Conservation (phyloP, 1,140 invertebrate genomes). For the Ostrea denselamellosa region DNA sequence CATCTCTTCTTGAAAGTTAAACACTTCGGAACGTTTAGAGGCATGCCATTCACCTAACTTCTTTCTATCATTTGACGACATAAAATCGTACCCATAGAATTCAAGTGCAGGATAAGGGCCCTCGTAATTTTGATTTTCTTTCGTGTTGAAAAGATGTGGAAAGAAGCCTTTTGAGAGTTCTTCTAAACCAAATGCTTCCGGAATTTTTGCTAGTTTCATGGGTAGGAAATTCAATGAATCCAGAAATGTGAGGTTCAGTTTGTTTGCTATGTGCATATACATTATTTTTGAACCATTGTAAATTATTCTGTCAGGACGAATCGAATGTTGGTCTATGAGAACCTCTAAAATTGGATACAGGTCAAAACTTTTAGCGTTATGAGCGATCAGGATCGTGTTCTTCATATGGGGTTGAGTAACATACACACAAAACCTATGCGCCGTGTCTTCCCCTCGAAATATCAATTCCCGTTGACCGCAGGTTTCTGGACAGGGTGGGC, state of each 20-base stretch:
- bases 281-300: slow-evolving; percentile 3
- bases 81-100: too few relatives aligned
- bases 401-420: not conserved
- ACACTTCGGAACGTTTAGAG: too few relatives aligned
- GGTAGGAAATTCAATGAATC: too few relatives aligned
- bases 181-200: too few relatives aligned
- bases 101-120: too few relatives aligned
- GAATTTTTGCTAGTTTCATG: too few relatives aligned
- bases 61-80: too few relatives aligned
- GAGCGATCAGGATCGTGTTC: not conserved
- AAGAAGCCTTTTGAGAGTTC: too few relatives aligned
- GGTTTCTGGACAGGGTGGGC: not conserved
- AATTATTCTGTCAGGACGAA: not conserved
- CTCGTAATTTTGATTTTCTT: too few relatives aligned
- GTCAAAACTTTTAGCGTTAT: not conserved
- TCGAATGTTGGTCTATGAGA: not conserved
- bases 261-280: not conserved
- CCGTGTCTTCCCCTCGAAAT: not conserved
- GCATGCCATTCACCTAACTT: too few relatives aligned
- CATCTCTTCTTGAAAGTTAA: too few relatives aligned
- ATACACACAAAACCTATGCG: not conserved
- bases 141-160: too few relatives aligned
- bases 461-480: not conserved
- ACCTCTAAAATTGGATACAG: not conserved
- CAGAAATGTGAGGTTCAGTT: not conserved